Base-by-base conservation (phyloP, 2,888 invertebrate species). In the Sminthurides aquaticus region DNA sequence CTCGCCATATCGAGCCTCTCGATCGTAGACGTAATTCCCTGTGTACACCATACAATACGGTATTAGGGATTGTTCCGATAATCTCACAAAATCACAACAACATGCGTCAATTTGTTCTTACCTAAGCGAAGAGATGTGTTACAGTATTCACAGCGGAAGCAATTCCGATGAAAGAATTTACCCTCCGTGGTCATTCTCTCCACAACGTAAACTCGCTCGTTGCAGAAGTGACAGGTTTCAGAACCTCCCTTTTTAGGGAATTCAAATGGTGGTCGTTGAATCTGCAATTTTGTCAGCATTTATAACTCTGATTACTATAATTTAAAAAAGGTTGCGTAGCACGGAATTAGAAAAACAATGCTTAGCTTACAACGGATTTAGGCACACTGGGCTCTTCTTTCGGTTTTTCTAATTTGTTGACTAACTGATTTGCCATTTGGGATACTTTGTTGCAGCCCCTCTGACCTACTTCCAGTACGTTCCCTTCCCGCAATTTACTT, bases 121-220 rank as follows among this genome's bases (percentile, higher is more conserved):
- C 90, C 90, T 56, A 93, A 85, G 57, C 93, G 84, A 56, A 97
- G 83, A 67, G 88, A 87, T 2, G 88, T 86, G 76, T 87, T 87
- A 80, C 96, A 97, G 78, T 92, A 91, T 79, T 93, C 90, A 80
- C 97, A 97, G 69, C 91, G 87, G 81, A 97, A 91, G 81, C 97
- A 97, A 55, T 89, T 88, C 65, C 94, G 86, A 80, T 97, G 96
- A 78, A 96, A 86, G 76, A 90, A 90, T 76, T 90, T 84, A 20
- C 93, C 93, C 82, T 92, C 91, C 2, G 94, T 91, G 56, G 86
- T 88, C 70, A 94, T 85, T 70, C 91, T 85, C 79, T 97, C 96
- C 82, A 96, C 93, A 28, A 96, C 85, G 79, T 97, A 97, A 62
- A 97, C 96, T 55, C 91, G 85, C 79, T 90, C 89, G 62, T 87